Evolutionary conservation across 2,888 invertebrate species (phyloP).

Genomic region (Camptogramma bilineatum): DNA sequence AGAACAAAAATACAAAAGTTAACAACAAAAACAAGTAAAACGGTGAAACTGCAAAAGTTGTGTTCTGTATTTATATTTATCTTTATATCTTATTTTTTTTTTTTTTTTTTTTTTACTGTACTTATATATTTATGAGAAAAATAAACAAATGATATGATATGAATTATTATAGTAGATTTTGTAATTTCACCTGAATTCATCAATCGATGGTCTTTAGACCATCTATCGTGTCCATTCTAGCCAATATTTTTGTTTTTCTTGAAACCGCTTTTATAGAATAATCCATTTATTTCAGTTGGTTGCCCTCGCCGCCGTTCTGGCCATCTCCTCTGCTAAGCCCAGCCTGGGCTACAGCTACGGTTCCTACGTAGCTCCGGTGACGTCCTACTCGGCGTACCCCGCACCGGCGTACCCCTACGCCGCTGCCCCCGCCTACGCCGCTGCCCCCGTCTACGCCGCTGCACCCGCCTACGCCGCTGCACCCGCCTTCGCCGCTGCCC

Average conservation of each 20-base stretch:
- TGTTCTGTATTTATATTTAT: too few relatives aligned
- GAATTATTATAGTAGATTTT: too few relatives aligned
- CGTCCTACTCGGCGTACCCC: conserved; percentile 27
- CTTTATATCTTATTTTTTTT: too few relatives aligned
- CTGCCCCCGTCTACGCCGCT: conserved; percentile 18
- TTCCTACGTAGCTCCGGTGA: conserved; percentile 16
- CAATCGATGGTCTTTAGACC: too few relatives aligned
- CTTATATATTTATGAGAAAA: too few relatives aligned
- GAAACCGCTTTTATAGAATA: background rate
- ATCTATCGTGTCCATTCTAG: too few relatives aligned
- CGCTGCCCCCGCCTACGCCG: conserved; percentile 6
- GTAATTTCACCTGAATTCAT: too few relatives aligned
- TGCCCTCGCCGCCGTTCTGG: conserved; percentile 55
- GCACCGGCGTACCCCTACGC: conserved; percentile 13
- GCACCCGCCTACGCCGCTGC: conserved; percentile 2
- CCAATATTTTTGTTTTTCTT: background rate
- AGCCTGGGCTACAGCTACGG: conserved; percentile 28
- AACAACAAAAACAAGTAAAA: too few relatives aligned
- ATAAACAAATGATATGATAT: too few relatives aligned
- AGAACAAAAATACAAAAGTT: too few relatives aligned
- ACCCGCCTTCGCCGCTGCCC: background rate
- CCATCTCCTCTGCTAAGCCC: conserved; percentile 67
- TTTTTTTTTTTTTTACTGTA: too few relatives aligned
- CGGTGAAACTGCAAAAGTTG: too few relatives aligned
- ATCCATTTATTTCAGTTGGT: conserved; percentile 47